Evolutionary conservation across 2,797 vertebrate genomes (phyloP).

Genomic region (Hemibagrus guttatus): DNA sequence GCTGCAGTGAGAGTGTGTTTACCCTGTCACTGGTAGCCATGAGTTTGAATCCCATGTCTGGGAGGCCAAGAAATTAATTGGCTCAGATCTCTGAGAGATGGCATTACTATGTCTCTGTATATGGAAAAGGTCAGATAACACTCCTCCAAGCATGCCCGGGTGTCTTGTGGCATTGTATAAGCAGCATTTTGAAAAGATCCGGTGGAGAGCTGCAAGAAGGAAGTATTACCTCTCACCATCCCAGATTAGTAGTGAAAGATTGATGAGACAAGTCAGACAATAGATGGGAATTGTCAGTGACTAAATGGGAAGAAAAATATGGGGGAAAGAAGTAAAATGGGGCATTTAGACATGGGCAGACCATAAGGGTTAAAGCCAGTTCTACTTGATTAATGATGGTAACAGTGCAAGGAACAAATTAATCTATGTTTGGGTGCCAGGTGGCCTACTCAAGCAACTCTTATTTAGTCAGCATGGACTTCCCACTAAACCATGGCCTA

Average conservation of each 20-base stretch:
- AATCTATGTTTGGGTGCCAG: slow-evolving; percentile 19
- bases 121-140: background rate
- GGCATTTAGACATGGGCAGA: background rate
- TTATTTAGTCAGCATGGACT: background rate
- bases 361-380: background rate
- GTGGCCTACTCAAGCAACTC: slow-evolving; percentile 1
- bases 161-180: background rate
- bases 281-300: background rate
- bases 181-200: background rate
- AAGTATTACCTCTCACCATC: background rate
- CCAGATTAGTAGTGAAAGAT: background rate
- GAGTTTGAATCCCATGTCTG: background rate
- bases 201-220: background rate
- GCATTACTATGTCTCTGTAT: background rate
- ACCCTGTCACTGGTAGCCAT: background rate
- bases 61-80: background rate
- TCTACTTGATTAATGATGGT: slow-evolving; percentile 3
- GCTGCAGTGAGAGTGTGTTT: background rate
- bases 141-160: background rate
- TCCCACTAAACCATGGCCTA: background rate
- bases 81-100: background rate
- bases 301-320: background rate
- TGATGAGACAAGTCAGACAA: background rate
- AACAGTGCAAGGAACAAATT: slow-evolving; percentile 9
- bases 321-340: background rate